Percentiles rank a stretch among this genome's conserved stretches.
phyloP scores from a whole-genome alignment of 2,888 invertebrate species.

The Steromphala cineraria region DNA sequence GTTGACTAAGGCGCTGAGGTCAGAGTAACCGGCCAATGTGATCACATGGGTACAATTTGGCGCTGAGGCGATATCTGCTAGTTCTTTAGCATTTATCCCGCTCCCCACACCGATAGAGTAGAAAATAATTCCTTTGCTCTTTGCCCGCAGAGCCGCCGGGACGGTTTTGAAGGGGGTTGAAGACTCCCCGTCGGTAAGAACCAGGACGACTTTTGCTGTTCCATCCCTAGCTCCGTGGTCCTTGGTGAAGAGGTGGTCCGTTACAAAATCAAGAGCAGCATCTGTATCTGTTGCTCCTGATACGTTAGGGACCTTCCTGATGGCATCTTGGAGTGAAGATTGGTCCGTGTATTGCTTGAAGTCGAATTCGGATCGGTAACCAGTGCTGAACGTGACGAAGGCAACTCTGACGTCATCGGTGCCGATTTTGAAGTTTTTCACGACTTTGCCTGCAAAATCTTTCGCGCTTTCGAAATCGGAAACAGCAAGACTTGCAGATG shows the following conservation, averaged over 20 bases:
- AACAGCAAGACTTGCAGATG: constrained; percentile 72
- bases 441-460: constrained; percentile 68
- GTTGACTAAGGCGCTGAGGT: constrained; percentile 39
- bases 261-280: constrained; percentile 44
- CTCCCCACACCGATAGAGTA: constrained; percentile 48
- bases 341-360: constrained; percentile 44
- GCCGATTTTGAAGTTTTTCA: constrained; percentile 70
- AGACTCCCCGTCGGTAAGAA: constrained; percentile 50
- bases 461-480: constrained; percentile 64
- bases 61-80: constrained; percentile 40
- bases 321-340: constrained; percentile 32
- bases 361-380: constrained; percentile 67
- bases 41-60: constrained; percentile 49
- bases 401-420: constrained; percentile 68
- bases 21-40: constrained; percentile 38
- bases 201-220: constrained; percentile 45
- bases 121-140: constrained; percentile 39
- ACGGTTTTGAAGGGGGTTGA: constrained; percentile 38
- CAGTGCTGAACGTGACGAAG: constrained; percentile 72
- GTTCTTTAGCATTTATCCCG: constrained; percentile 34
- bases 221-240: constrained; percentile 39
- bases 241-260: constrained; percentile 38
- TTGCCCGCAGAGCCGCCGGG: constrained; percentile 26
- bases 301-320: constrained; percentile 36
- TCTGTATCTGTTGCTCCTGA: constrained; percentile 51